Conservation (phyloP, 2,113 vertebrate genomes). For the Caranx melampygus region DNA sequence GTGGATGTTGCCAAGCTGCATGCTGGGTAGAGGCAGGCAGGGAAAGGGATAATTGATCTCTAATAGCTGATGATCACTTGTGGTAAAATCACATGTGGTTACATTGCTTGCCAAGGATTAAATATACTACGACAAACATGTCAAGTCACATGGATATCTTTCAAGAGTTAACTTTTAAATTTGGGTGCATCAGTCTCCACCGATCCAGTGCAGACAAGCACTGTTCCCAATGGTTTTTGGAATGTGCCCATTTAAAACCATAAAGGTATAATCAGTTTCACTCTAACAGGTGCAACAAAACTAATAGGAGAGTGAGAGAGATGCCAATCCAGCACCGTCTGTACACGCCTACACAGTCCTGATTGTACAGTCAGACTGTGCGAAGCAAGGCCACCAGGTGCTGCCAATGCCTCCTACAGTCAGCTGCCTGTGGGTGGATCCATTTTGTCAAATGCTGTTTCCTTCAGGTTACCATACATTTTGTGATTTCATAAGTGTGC, state of each 20-base stretch:
- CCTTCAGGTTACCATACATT: background rate
- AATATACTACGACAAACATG: background rate
- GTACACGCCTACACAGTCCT: conserved; percentile 30
- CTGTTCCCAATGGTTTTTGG: background rate
- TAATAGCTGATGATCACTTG: background rate
- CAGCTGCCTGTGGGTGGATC: conserved; percentile 46
- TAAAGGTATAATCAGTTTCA: conserved; percentile 12
- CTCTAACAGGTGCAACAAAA: conserved; percentile 24
- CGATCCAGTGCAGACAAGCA: background rate
- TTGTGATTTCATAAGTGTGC: conserved; percentile 16
- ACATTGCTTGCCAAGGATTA: background rate
- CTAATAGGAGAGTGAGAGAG: conserved; percentile 6
- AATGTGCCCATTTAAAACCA: background rate
- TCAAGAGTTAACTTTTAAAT: background rate
- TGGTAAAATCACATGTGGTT: background rate
- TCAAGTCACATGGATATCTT: background rate
- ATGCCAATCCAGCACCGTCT: conserved; percentile 9
- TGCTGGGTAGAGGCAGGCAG: background rate
- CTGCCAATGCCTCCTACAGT: conserved; percentile 47
- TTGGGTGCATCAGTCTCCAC: background rate
- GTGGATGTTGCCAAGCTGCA: background rate
- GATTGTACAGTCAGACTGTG: conserved; percentile 35
- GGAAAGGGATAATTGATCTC: background rate
- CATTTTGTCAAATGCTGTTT: conserved; percentile 13
- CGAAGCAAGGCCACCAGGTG: conserved; percentile 42